Percentiles rank a stretch among this genome's conserved stretches.
These are phyloP conservation scores for Calidris pugnax DNA, from an alignment of 2,113 vertebrate species.

Conservation along the genomic window DNA sequence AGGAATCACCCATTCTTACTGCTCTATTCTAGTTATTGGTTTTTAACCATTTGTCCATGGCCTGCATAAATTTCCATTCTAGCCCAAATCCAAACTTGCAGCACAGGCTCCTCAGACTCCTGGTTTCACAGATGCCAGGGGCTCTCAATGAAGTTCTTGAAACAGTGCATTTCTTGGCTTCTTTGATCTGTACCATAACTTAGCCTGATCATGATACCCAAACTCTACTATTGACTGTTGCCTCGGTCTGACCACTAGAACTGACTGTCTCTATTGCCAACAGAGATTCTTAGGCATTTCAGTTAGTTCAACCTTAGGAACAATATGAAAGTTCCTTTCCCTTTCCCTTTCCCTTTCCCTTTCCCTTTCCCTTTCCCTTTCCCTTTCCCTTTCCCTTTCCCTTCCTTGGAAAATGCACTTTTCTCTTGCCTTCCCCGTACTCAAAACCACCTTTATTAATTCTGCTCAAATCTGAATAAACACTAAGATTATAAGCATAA, in stretches of 20 bases:
- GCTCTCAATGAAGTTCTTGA: neutral
- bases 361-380: no score
- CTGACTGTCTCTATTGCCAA: neutral
- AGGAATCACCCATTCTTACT: neutral
- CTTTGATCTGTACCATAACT: neutral
- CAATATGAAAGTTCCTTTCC: neutral
- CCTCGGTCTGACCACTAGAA: neutral
- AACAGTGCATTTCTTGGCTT: neutral
- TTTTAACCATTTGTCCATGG: neutral
- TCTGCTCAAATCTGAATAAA: neutral
- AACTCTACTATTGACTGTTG: neutral
- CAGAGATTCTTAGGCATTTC: neutral
- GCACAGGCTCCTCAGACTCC: neutral
- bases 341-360: no score
- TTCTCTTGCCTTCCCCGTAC: neutral
- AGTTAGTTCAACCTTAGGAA: neutral
- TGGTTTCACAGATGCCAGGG: neutral
- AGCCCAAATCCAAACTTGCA: neutral
- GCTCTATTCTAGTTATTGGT: neutral
- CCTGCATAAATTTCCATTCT: neutral
- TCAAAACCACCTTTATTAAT: neutral
- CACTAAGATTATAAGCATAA: neutral
- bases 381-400: no score
- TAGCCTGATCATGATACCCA: neutral
- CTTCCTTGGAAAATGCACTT: no score